Evolutionary conservation across 2,888 invertebrate species (phyloP), one percentile per base, ranked within the genome.

Genomic region (Anoplius nigerrimus): DNA sequence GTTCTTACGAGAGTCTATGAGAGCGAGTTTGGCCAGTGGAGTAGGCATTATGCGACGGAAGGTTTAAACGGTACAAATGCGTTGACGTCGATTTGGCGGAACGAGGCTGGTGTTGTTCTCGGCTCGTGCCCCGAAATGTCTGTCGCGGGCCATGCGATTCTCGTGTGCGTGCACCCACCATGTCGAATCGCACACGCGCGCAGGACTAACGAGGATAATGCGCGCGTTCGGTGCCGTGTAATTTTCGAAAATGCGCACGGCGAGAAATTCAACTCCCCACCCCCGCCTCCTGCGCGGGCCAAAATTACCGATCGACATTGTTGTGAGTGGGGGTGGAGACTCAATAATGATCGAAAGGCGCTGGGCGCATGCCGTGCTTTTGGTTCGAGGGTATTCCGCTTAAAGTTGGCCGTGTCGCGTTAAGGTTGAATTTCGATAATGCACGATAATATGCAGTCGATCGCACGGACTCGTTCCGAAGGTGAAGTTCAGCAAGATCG

Each of bases 241-340:
- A 79, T 79, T 80, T 79, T 76, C 74, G 55, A 46, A 64, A 68
- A 71, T 78, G 66, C 75, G 64, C 69, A 64, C 61, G 4, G 61
- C 59, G 62, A 68, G 79, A 74, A 78, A 67, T 78, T 57, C 76
- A 79, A 70, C 70, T 65, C 53, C 66, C 72, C 70, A 65, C 65
- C 11, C 64, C 53, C 48, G 22, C 15, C 18, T 48, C 55, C 53
- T 63, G 56, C 59, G 54, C 58, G 48, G 21, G 46, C 48, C 60
- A 62, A 64, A 66, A 70, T 70, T 63, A 61, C 54, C 58, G 55
- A n/a, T 60, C 58, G 34, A 34, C 34, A 34, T 11, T 34, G 34
- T 13, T 6, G 34, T 13, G 34, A 6, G 34, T 6, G 34, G 34
- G 34, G n/a, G 1, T 5, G 11, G 34, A 11, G 34, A 68, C 78